Base-by-base conservation (phyloP, 2,888 invertebrate species). In the Hartigia nigra region DNA sequence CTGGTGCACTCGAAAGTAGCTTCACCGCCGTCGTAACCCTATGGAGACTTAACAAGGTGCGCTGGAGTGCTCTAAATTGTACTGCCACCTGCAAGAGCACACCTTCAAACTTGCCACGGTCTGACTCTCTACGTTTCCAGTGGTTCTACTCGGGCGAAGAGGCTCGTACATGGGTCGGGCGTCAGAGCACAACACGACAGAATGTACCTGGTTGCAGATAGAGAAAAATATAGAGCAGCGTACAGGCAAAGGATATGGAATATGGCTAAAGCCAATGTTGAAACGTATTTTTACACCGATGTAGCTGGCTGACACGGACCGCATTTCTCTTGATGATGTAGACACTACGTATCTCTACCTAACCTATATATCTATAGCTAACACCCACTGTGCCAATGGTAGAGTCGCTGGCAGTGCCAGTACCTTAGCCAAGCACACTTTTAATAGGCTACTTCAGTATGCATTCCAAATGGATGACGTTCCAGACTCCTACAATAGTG, bases 31-130 rank as follows among this genome's bases (percentile, higher is more conserved):
- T 85, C 83, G 84, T 85, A 86, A 87, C 87, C 85, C 86, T 84
- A 86, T 86, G 86, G 85, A 85, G 86, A 88, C 87, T 88, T 88
- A 88, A 87, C 88, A 88, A 86, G 87, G 83, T 82, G 85, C 83
- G 82, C 82, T 83, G 81, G 84, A 86, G 85, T 86, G 86, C 85
- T 84, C 83, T 81, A 84, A 86, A 85, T 87, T 84, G 84, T 83
- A 80, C 82, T 78, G 12, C 72, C 32, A 75, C 34, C 77, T 81
- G 78, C 81, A 23, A n/a, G 74, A 36, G 23, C 36, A 23, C 36
- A 36, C 36, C 75, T 75, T 36, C 11, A 5, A 75, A 36, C 36
- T 75, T 75, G 23, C 74, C n/a, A 31, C 74, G 9, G 35, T 34
- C n/a, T 12, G 72, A 31, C 72, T 34, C 32, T 72, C 72, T 34